These are phyloP conservation scores for Myrmecophaga tridactyla DNA, from an alignment of 2,113 vertebrate species.

Conservation along the genomic window DNA sequence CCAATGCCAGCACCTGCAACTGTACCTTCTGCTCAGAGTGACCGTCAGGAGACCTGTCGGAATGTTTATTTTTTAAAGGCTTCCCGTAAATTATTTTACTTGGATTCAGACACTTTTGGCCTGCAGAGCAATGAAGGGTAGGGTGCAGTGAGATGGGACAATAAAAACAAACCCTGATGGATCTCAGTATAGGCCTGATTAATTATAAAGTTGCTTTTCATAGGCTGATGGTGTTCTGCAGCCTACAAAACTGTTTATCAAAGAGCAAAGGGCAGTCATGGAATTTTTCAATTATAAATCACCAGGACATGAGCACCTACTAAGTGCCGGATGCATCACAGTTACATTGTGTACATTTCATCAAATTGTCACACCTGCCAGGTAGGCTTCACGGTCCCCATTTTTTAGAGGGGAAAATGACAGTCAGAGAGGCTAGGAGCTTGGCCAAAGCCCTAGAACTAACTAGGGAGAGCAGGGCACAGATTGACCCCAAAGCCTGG, in stretches of 20 bases:
- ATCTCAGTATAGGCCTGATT: not conserved
- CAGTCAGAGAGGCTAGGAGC: not conserved
- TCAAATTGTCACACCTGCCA: not conserved
- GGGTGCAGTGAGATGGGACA: not conserved
- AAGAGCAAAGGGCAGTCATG: accelerated
- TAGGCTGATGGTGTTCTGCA: accelerated
- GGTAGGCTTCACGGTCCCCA: not conserved
- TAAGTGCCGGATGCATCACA: accelerated
- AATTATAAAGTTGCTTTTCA: accelerated
- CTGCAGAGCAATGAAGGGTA: not conserved
- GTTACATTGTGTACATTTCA: accelerated
- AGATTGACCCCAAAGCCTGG: not conserved
- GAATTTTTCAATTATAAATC: accelerated
- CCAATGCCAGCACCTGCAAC: not conserved
- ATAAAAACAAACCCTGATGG: accelerated
- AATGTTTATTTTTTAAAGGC: not conserved
- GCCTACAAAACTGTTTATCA: not conserved
- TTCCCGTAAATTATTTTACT: not conserved
- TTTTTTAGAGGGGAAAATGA: not conserved
- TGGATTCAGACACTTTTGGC: not conserved
- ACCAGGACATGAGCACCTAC: not conserved
- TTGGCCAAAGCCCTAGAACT: accelerated
- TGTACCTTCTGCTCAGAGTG: not conserved
- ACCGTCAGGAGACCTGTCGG: not conserved
- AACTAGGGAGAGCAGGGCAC: accelerated